Percentiles rank a stretch among this genome's conserved stretches.
These are phyloP conservation scores for Leptodirus hochenwartii DNA, from an alignment of 2,888 invertebrate genomes.

Conservation along the genomic window DNA sequence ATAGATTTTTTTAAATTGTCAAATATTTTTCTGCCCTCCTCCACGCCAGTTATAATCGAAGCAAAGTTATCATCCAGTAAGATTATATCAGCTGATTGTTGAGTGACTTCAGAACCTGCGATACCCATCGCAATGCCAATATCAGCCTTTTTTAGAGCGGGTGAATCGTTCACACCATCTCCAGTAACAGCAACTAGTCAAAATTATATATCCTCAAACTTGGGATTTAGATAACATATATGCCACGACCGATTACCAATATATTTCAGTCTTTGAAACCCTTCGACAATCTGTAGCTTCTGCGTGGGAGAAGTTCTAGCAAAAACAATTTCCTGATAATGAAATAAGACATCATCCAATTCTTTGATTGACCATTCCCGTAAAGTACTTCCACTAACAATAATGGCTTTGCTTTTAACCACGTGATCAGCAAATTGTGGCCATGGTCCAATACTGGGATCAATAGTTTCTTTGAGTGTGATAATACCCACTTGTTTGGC, in stretches of 20 bases:
- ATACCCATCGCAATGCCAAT: slow-evolving; percentile 66
- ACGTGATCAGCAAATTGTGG: not conserved
- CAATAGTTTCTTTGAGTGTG: slow-evolving; percentile 22
- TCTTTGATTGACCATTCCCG: slow-evolving; percentile 35
- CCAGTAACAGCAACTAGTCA: slow-evolving; percentile 66
- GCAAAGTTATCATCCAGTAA: slow-evolving; percentile 74
- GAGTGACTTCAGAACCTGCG: slow-evolving; percentile 55
- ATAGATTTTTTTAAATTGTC: slow-evolving; percentile 72
- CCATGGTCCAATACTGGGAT: slow-evolving; percentile 1
- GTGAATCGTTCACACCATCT: slow-evolving; percentile 78
- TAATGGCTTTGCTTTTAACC: slow-evolving; percentile 6
- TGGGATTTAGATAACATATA: too few species aligned
- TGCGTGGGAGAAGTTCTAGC: slow-evolving; percentile 53
- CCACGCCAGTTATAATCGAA: slow-evolving; percentile 67
- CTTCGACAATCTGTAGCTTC: slow-evolving; percentile 54
- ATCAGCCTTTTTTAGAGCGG: slow-evolving; percentile 63
- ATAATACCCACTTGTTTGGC: slow-evolving; percentile 58
- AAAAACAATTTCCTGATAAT: slow-evolving; percentile 54
- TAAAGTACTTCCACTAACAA: slow-evolving; percentile 29
- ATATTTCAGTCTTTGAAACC: slow-evolving; percentile 37
- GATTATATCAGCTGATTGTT: slow-evolving; percentile 79
- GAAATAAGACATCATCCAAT: slow-evolving; percentile 35
- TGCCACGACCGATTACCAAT: slow-evolving; percentile 9
- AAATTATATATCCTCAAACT: too few species aligned
- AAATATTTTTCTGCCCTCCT: slow-evolving; percentile 62